Base-by-base conservation (phyloP, 92 coral and sea anemone genomes). In the Porites evermanni region DNA sequence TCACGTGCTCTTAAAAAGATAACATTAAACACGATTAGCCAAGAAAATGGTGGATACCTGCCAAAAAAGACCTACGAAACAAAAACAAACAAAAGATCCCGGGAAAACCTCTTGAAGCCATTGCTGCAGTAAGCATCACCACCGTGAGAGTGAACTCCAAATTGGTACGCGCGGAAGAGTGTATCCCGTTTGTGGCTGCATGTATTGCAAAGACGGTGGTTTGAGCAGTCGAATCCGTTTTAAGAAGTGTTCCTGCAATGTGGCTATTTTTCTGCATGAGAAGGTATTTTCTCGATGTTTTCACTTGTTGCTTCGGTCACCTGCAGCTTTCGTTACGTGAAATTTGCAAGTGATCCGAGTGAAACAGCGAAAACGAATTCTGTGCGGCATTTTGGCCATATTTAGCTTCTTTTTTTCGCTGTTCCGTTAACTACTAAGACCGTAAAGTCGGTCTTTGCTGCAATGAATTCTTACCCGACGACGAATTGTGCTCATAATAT, bases 211-310 rank as follows among this genome's bases (percentile, higher is more conserved):
- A 0, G 56, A 5, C 68, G 10, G 75, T 54, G 12, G 23, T 21
- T 20, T 20, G 56, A 4, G 73, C 17, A 51, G 67, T 11, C n/a
- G n/a, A 38, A 29, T 29, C 32, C 32, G 32, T 29, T 29, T 29
- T 29, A 29, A 29, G 32, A 29, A 3, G 12, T 56, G 17, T 11
- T 67, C 52, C 11, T 18, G 64, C 12, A n/a, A 83, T 83, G 87
- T 83, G 87, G 87, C 67, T 83, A 61, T 83, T 61, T 64, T 83
- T 83, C 87, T 83, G 80, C 87, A 24, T 83, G 80, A 83, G 80
- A 64, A 83, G 87, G 87, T 83, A 83, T 64, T 83, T 70, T 73
- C 29, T n/a, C 9, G 56, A 38, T 71, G 17, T 8, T 73, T 76
- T 52, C 80, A 83, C 87, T 83, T 83, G 64, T 73, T 83, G 80